Percentiles rank a stretch among this genome's conserved stretches.
Evolutionary conservation across 2,113 vertebrate genomes (phyloP).

Genomic region (Gymnobelideus leadbeateri): DNA sequence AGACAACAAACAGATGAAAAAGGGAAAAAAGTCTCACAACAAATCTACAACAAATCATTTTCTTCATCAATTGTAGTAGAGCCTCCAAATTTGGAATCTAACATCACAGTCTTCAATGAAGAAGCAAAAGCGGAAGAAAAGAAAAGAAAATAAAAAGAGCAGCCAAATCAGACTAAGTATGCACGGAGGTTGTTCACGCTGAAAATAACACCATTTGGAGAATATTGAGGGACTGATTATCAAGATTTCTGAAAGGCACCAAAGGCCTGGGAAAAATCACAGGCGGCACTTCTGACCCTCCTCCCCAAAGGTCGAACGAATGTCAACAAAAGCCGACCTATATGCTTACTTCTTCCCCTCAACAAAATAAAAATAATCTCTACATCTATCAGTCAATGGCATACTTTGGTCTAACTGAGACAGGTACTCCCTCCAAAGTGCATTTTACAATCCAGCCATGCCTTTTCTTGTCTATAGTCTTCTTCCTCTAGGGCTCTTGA

Average conservation of each 20-base stretch:
- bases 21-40: neutral
- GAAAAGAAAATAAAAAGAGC: neutral
- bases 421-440: too few relatives aligned
- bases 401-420: neutral
- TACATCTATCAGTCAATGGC: neutral
- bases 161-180: neutral
- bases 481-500: neutral
- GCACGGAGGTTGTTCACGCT: neutral
- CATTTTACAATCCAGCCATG: neutral
- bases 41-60: constrained; percentile 4
- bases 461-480: neutral
- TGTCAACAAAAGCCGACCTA: neutral
- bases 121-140: neutral
- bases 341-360: neutral
- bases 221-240: neutral
- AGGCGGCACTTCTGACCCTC: neutral
- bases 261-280: neutral
- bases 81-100: neutral
- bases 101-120: neutral
- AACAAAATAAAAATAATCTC: neutral
- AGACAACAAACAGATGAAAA: neutral
- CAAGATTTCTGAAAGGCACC: neutral
- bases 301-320: neutral
- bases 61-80: neutral
- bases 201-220: neutral